These are phyloP conservation scores for Turnix velox DNA, from an alignment of 2,113 vertebrate species.

Conservation along the genomic window DNA sequence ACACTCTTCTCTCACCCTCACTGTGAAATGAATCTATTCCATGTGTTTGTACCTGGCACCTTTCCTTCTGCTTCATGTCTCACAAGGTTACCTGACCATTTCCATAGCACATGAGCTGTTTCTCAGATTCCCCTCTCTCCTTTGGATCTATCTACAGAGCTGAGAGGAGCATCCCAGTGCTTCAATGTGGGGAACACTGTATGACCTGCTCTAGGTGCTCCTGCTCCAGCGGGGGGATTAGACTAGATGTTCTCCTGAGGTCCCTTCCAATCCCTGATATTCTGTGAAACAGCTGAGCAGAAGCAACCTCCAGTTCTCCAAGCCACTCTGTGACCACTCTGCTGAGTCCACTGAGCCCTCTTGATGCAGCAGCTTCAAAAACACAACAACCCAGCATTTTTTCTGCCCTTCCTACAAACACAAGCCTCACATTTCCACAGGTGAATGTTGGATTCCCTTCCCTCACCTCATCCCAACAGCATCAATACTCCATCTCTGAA, in stretches of 20 bases:
- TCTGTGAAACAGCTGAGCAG: neutral
- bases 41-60: neutral
- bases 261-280: too few relatives aligned
- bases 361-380: accelerated
- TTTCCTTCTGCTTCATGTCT: neutral
- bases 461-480: neutral
- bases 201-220: too few relatives aligned
- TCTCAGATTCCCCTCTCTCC: neutral
- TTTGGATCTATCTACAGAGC: accelerated
- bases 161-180: neutral
- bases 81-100: neutral
- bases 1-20: too few relatives aligned
- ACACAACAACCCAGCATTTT: neutral
- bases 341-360: neutral
- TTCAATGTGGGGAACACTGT: neutral
- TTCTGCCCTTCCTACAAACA: neutral
- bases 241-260: too few relatives aligned
- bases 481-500: neutral
- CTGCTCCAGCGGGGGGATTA: too few relatives aligned
- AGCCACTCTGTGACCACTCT: accelerated
- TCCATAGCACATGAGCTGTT: neutral
- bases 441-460: neutral
- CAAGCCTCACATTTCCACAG: neutral
- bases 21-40: too few relatives aligned
- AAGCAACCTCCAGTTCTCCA: neutral